Base-by-base conservation (phyloP, 2,888 invertebrate species). In the Acronicta leporina region DNA sequence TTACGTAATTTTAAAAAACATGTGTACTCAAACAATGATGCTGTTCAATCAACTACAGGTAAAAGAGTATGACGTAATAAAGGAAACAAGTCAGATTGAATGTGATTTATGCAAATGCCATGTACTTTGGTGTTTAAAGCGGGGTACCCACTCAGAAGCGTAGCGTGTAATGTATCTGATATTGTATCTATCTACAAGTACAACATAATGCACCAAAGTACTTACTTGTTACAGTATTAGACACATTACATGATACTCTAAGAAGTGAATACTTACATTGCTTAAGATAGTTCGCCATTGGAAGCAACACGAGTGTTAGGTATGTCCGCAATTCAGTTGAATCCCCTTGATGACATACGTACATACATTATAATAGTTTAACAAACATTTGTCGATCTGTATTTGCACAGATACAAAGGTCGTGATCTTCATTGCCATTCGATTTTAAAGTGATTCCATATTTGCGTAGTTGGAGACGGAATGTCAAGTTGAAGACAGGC, bases 361-460 rank as follows among this genome's bases (percentile, higher is more conserved):
- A 57, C 43, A 48, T 56, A 33, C 51, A 67, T 76, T 75, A 75
- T 64, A 68, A 59, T 76, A 71, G 62, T 68, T 69, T 67, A 66
- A 66, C 79, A 83, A 90, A 91, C 87, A 90, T 90, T 90, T 85
- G 83, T 64, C 56, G 60, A 79, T 75, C 72, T 79, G 75, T 89
- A 84, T 90, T 88, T 90, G 85, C 81, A 73, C 74, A 74, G 42
- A 63, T 74, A 79, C 83, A 89, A 91, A 92, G 91, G 89, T 90
- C 89, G 79, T 74, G 59, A 73, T 80, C 73, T 81, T 83, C 85
- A 86, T 86, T 86, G 86, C 81, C 84, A 81, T 84, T 83, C 63
- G 80, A 79, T 83, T 82, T 79, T 75, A 75, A 81, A 88, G 85
- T 87, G 83, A 82, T 83, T 80, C 61, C 68, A 78, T 84, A 79